Percentiles rank a stretch among this genome's conserved stretches.
Evolutionary conservation across 2,113 vertebrate species (phyloP).

Genomic region (Chionis minor): DNA sequence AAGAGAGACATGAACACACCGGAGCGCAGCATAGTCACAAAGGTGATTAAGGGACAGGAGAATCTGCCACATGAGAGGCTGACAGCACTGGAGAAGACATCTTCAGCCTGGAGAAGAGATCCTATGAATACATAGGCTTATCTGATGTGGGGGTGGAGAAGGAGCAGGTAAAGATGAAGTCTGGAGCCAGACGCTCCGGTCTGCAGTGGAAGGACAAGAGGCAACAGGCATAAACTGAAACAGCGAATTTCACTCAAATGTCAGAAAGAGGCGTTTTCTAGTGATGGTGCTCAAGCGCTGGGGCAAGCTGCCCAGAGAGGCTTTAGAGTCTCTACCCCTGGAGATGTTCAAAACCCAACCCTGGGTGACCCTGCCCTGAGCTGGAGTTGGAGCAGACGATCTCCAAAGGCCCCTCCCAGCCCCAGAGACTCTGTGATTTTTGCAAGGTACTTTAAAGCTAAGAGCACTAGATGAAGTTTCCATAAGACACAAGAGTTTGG

Average conservation of each 20-base stretch:
- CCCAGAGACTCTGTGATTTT: neutral
- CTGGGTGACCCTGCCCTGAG: neutral
- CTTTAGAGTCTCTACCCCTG: neutral
- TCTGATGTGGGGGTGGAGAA: neutral
- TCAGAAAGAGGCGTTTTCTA: no score
- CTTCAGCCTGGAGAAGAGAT: neutral
- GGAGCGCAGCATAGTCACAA: neutral
- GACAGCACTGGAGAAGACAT: no score
- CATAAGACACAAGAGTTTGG: neutral
- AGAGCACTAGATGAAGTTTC: no score
- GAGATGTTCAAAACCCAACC: neutral
- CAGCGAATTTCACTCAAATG: neutral
- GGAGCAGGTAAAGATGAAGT: neutral
- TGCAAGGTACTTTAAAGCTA: neutral
- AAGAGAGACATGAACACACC: rapidly evolving
- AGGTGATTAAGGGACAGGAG: neutral
- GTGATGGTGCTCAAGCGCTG: neutral
- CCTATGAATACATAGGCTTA: rapidly evolving
- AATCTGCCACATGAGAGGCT: neutral
- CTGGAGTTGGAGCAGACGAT: neutral
- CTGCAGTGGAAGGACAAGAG: rapidly evolving
- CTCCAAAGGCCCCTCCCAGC: neutral
- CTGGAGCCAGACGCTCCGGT: neutral
- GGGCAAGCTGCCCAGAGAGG: neutral
- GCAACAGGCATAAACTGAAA: rapidly evolving